phyloP scores from a whole-genome alignment of 2,888 invertebrate genomes.

The Biston stratarius region DNA sequence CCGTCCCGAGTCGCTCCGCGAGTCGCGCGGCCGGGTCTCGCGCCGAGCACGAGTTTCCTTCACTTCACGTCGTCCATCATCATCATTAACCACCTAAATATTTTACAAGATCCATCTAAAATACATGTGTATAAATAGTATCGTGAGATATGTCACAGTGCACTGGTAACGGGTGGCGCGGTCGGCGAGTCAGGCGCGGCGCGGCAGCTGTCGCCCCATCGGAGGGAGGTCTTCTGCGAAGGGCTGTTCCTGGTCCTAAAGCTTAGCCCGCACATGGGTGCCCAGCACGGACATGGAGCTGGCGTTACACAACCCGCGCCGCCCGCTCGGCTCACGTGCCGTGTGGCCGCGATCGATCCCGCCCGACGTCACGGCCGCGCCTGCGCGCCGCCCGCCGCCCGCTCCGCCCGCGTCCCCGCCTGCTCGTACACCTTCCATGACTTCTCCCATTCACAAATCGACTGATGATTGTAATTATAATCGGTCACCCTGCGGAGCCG shows the following conservation, averaged over 20 bases:
- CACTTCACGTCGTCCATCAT: slow-evolving; percentile 44
- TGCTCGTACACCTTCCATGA: slow-evolving; percentile 20
- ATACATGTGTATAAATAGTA: slow-evolving; percentile 52
- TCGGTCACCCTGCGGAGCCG: slow-evolving; percentile 13
- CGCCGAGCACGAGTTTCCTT: slow-evolving; percentile 25
- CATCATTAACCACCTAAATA: slow-evolving; percentile 51
- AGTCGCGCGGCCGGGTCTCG: slow-evolving; percentile 7
- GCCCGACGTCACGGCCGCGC: slow-evolving; percentile 77
- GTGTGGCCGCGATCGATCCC: slow-evolving; percentile 70
- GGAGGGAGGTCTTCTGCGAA: slow-evolving; percentile 98
- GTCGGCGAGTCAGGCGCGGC: slow-evolving; percentile 41
- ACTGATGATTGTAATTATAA: slow-evolving; percentile 61
- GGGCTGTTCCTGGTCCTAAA: slow-evolving; percentile 98
- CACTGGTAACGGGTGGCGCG: slow-evolving; percentile 38
- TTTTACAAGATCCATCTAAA: slow-evolving; percentile 55
- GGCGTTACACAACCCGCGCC: slow-evolving; percentile 71
- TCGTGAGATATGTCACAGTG: slow-evolving; percentile 41
- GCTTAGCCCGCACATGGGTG: slow-evolving; percentile 96
- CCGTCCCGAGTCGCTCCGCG: slow-evolving; percentile 39
- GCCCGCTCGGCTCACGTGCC: slow-evolving; percentile 64
- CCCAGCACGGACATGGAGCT: slow-evolving; percentile 67
- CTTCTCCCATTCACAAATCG: slow-evolving; percentile 75
- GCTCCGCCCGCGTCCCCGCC: slow-evolving; percentile 13
- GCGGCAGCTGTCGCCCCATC: slow-evolving; percentile 98
- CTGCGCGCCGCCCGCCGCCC: slow-evolving; percentile 54